Percentiles rank a stretch among this genome's conserved stretches.
Evolutionary conservation across 2,797 vertebrate genomes (phyloP).

Genomic region (Ispidina lecontei): DNA sequence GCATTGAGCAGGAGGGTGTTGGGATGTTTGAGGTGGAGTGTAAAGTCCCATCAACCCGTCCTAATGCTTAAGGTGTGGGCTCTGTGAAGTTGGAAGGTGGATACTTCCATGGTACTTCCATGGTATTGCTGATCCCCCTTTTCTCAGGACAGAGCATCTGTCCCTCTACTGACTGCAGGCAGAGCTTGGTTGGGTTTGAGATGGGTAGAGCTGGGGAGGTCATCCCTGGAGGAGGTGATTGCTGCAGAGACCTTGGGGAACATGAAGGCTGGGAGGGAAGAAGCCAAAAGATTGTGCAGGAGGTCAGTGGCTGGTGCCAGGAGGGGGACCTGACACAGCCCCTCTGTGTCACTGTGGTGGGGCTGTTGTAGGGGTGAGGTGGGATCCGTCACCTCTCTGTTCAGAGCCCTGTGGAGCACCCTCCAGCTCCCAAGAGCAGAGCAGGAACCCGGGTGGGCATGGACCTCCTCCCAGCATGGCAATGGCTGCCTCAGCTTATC

Average conservation of each 20-base stretch:
- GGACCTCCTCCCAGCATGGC: background rate
- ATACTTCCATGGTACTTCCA: background rate
- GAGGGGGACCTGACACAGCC: background rate
- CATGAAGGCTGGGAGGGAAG: background rate
- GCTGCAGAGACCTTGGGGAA: background rate
- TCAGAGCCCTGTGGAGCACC: fast-evolving
- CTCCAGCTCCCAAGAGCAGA: background rate
- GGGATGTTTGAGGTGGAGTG: background rate
- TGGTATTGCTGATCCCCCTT: fast-evolving
- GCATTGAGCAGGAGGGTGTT: background rate
- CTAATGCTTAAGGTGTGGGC: fast-evolving
- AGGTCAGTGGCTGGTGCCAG: background rate
- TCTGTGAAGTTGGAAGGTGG: background rate
- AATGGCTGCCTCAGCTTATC: background rate
- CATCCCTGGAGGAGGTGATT: background rate
- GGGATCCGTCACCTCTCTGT: background rate
- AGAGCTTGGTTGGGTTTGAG: background rate
- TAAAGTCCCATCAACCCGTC: background rate
- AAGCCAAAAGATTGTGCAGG: background rate
- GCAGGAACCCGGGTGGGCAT: fast-evolving
- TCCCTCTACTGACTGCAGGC: background rate
- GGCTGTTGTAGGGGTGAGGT: background rate
- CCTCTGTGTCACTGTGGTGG: background rate
- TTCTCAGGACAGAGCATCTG: background rate
- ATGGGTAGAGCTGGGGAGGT: background rate